phyloP scores from a whole-genome alignment of 2,888 invertebrate genomes.

The Cephus pulcher region DNA sequence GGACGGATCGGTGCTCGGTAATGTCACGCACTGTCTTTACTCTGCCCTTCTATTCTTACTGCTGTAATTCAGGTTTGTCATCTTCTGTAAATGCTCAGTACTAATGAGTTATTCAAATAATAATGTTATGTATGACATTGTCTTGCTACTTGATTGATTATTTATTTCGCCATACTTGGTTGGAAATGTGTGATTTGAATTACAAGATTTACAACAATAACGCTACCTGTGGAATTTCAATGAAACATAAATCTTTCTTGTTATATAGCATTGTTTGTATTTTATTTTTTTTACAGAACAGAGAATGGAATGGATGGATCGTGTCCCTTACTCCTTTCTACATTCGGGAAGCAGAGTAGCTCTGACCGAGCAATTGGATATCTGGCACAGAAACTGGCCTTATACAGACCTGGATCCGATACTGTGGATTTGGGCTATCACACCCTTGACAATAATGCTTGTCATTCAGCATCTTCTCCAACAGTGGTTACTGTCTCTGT shows the following conservation, averaged over 20 bases:
- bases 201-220: not conserved
- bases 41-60: slow-evolving; percentile 29
- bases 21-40: slow-evolving; percentile 41
- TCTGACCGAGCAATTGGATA: slow-evolving; percentile 46
- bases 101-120: not conserved
- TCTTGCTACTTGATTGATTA: not conserved
- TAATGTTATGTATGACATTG: not conserved
- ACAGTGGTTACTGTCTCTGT: slow-evolving; percentile 36
- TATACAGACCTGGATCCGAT: slow-evolving; percentile 53
- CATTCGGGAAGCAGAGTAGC: slow-evolving; percentile 50
- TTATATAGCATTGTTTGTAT: not conserved
- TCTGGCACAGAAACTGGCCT: slow-evolving; percentile 46
- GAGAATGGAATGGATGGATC: slow-evolving; percentile 64
- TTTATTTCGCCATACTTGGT: not conserved
- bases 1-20: slow-evolving; percentile 48
- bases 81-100: not conserved
- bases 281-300: slow-evolving; percentile 33
- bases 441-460: slow-evolving; percentile 58
- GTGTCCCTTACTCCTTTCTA: slow-evolving; percentile 53
- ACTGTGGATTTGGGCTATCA: slow-evolving; percentile 60
- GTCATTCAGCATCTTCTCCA: slow-evolving; percentile 49
- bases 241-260: not conserved
- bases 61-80: slow-evolving; percentile 38
- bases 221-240: not conserved
- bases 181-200: not conserved